Evolutionary conservation across 1,140 invertebrate genomes (phyloP).

Genomic region (Drosophila sucinea): DNA sequence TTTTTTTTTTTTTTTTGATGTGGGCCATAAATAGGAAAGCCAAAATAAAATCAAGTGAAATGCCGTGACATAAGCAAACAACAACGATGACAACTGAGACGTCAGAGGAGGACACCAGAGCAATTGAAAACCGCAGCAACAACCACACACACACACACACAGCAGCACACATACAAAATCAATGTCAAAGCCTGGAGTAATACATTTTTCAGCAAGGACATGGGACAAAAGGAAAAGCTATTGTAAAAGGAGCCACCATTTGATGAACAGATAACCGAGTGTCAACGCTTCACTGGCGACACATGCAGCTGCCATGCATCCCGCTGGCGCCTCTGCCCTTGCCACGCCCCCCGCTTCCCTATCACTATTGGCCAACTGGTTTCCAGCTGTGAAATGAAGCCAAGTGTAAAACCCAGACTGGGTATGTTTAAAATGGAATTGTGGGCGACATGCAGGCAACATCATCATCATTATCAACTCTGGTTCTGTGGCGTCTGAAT

Average conservation of each 20-base stretch:
- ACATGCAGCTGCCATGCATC: constrained; percentile 52
- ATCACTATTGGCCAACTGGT: constrained; percentile 42
- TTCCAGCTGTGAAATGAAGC: constrained; percentile 67
- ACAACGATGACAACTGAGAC: constrained; percentile 55
- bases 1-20: background rate
- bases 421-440: constrained; percentile 3
- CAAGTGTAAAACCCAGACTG: constrained; percentile 17
- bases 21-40: constrained; percentile 30
- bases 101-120: constrained; percentile 12
- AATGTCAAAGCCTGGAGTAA: constrained; percentile 71
- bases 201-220: constrained; percentile 64
- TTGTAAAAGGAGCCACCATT: constrained; percentile 26
- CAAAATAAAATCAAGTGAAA: constrained; percentile 29
- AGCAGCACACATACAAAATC: constrained; percentile 52
- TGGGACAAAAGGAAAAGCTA: constrained; percentile 14
- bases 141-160: constrained; percentile 22
- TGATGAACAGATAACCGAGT: constrained; percentile 14
- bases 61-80: constrained; percentile 58
- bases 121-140: constrained; percentile 37
- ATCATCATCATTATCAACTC: constrained; percentile 10
- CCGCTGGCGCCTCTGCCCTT: constrained; percentile 18
- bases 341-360: background rate
- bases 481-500: constrained; percentile 33
- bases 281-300: constrained; percentile 62
- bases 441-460: constrained; percentile 30